Evolutionary conservation across 92 coral and sea anemone species (phyloP), one percentile per base, ranked within the genome.

Genomic region (Porites divaricata): DNA sequence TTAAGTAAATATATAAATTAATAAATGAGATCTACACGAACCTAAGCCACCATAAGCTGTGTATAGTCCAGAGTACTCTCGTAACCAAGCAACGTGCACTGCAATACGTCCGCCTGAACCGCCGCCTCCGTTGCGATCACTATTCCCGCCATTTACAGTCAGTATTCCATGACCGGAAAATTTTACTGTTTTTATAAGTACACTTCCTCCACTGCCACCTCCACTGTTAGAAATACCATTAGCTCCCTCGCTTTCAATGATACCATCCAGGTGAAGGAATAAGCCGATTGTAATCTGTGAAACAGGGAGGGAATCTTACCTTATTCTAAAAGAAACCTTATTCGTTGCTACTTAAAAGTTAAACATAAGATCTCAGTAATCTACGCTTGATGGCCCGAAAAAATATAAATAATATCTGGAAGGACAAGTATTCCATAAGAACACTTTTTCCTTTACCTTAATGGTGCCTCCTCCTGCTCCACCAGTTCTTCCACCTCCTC

Each of bases 141-240:
- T 95, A 57, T 83, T 69, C 56, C 99, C 99, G 14, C 99, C 99
- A 70, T 90, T 89, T 50, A 90, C 93, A 35, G 93, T 77, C 81
- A 96, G 66, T 25, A 77, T 75, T 19, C 99, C 99, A 74, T 95
- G 99, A 67, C 99, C 99, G 8, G 99, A 96, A 76, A 96, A 96
- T 65, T 88, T 79, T 17, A 86, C 78, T 23, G 97, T 78, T 77
- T 93, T 88, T 78, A 96, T 83, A 13, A 96, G 93, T 67, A 96
- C 87, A 67, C 99, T 96, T 13, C 99, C 99, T 25, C 99, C 99
- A 78, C 99, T 96, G 26, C 99, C 99, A 1, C 98, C 99, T 20
- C 95, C 93, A 59, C 95, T 77, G 77, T 92, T 88, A 63, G 90
- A 80, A 35, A 67, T 49, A 53, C 92, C 99, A 76, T 88, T 80